phyloP scores from a whole-genome alignment of 1,140 invertebrate genomes.

The Galleria mellonella region DNA sequence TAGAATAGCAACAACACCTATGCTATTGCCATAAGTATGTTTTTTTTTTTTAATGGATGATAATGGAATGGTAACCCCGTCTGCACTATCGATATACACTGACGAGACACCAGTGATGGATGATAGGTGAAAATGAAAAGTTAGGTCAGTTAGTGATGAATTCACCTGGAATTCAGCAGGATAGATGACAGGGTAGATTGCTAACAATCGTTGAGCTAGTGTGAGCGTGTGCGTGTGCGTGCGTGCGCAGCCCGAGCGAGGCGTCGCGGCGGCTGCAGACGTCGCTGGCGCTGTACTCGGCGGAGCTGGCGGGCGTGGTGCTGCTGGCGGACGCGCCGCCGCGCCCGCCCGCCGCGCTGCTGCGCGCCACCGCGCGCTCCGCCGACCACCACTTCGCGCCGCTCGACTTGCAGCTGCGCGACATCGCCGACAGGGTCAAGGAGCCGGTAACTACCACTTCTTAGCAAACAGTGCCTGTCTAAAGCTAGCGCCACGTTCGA shows the following conservation, averaged over 20 bases:
- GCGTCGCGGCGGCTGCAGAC: constrained; percentile 91
- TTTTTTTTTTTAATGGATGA: too few relatives aligned
- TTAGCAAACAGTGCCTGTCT: not conserved
- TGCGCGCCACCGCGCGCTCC: constrained; percentile 76
- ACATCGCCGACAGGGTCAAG: constrained; percentile 77
- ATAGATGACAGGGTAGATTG: too few relatives aligned
- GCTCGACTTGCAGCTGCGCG: constrained; percentile 90
- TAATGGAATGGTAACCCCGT: too few relatives aligned
- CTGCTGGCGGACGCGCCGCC: constrained; percentile 60
- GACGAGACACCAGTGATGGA: too few relatives aligned
- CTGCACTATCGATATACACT: too few relatives aligned
- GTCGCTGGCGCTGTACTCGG: constrained; percentile 94
- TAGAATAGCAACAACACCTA: too few relatives aligned
- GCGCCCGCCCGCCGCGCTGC: constrained; percentile 26
- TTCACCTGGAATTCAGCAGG: too few relatives aligned
- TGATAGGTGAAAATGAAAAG: too few relatives aligned
- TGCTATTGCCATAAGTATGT: too few relatives aligned
- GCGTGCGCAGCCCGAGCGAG: constrained; percentile 14
- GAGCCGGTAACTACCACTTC: constrained; percentile 38
- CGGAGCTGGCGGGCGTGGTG: constrained; percentile 91
- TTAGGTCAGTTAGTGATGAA: too few relatives aligned
- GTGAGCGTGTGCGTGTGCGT: not conserved
- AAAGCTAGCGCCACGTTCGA: too few relatives aligned
- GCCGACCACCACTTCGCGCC: constrained; percentile 94
- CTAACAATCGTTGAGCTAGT: too few relatives aligned